These are phyloP conservation scores for Bugula neritina DNA, from an alignment of 2,888 invertebrate genomes.

Conservation along the genomic window DNA sequence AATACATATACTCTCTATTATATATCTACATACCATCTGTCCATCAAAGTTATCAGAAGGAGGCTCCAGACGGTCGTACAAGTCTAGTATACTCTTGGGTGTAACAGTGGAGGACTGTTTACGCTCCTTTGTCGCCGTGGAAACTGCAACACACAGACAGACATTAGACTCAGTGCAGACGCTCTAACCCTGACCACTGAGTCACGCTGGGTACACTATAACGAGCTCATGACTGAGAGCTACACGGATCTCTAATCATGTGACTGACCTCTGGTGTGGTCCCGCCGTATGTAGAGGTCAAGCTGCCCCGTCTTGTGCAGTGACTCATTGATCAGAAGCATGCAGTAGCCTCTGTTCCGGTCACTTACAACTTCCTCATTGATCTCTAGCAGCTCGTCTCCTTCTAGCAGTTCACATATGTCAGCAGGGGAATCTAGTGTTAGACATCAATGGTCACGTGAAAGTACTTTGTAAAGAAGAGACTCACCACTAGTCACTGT, in stretches of 20 bases:
- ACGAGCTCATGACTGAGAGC: too few relatives aligned
- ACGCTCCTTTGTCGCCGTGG: slow-evolving; percentile 2
- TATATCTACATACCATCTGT: not conserved
- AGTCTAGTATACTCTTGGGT: slow-evolving; percentile 16
- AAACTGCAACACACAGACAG: too few relatives aligned
- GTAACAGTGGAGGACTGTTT: not conserved
- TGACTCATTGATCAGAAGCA: slow-evolving; percentile 42
- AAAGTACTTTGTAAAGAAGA: not conserved
- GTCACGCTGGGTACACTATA: too few relatives aligned
- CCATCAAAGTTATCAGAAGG: not conserved
- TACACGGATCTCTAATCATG: too few relatives aligned
- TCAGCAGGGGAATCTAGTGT: slow-evolving; percentile 41
- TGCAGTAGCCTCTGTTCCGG: slow-evolving; percentile 42
- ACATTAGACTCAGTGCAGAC: too few relatives aligned
- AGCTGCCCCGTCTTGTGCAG: slow-evolving; percentile 30
- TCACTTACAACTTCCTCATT: slow-evolving; percentile 42
- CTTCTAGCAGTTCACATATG: slow-evolving; percentile 45
- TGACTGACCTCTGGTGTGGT: slow-evolving; percentile 7
- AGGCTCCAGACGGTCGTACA: slow-evolving; percentile 4
- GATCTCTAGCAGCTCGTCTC: slow-evolving; percentile 47
- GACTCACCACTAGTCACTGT: not conserved
- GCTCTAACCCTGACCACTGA: too few relatives aligned
- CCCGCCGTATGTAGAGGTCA: not conserved
- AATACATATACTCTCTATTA: too few relatives aligned
- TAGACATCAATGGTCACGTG: not conserved